Evolutionary conservation across 2,888 invertebrate genomes (phyloP).

Genomic region (Limnephilus rhombicus): DNA sequence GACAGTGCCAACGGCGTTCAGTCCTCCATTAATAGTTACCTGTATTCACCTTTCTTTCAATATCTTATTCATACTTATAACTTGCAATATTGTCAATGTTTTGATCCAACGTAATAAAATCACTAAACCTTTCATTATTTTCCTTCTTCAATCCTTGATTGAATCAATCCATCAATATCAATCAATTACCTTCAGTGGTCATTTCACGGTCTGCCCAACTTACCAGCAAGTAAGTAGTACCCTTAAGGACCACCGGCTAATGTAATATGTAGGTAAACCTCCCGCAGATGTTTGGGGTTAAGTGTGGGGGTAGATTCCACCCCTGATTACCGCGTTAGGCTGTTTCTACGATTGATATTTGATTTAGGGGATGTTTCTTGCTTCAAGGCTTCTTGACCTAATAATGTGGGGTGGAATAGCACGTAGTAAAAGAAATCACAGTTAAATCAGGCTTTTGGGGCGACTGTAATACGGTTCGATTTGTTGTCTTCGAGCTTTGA

Average conservation of each 20-base stretch:
- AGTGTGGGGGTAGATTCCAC: not conserved
- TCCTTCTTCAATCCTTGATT: not conserved
- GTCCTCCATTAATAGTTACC: no score
- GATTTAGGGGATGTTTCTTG: not conserved
- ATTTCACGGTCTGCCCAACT: not conserved
- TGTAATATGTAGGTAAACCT: not conserved
- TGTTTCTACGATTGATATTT: constrained; percentile 10
- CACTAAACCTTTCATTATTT: not conserved
- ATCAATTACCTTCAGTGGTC: not conserved
- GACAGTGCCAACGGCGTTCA: no score
- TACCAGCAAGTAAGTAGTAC: not conserved
- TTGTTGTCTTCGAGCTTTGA: not conserved
- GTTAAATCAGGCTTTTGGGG: not conserved
- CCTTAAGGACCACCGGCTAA: not conserved
- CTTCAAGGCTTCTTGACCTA: not conserved
- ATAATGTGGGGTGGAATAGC: not conserved
- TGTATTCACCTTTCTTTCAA: no score
- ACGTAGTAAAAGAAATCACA: not conserved
- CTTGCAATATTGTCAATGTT: no score
- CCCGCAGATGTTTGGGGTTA: not conserved
- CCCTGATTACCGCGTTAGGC: not conserved
- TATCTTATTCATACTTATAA: no score
- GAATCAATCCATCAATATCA: constrained; percentile 4
- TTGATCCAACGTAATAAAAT: not conserved
- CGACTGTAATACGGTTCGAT: not conserved